These are phyloP conservation scores for Spizaetus ornatus DNA, from an alignment of 2,113 vertebrate species.

Conservation along the genomic window DNA sequence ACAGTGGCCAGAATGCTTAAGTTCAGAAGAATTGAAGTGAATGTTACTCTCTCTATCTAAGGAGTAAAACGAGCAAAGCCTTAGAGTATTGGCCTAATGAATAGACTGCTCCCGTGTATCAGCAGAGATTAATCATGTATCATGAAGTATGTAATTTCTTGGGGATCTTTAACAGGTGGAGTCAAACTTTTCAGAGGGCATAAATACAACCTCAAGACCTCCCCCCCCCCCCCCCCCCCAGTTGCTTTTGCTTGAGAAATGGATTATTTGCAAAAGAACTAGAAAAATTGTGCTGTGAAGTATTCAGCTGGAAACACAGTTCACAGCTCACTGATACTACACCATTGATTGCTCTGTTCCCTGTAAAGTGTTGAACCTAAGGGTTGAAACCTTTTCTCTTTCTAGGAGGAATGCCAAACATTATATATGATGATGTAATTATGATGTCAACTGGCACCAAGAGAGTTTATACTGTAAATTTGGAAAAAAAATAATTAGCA, in stretches of 20 bases:
- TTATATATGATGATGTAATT: slow-evolving; percentile 11
- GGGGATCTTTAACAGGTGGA: neutral
- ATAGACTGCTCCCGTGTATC: neutral
- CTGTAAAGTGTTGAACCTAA: neutral
- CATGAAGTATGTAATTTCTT: neutral
- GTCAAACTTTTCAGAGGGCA: neutral
- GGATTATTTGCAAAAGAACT: neutral
- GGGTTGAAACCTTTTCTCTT: neutral
- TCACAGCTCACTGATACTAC: neutral
- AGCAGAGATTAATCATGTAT: neutral
- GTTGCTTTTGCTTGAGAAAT: neutral
- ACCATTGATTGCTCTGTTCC: neutral
- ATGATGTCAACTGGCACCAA: neutral
- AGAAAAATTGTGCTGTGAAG: neutral
- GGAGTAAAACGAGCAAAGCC: neutral
- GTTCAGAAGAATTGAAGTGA: neutral
- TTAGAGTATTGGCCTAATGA: neutral
- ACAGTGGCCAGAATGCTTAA: neutral
- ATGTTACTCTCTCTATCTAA: neutral
- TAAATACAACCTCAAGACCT: neutral
- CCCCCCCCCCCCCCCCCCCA: fast-evolving
- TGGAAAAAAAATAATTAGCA: neutral
- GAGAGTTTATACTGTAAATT: neutral
- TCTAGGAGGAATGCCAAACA: neutral
- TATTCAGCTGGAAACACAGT: neutral